Evolutionary conservation across 2,888 invertebrate genomes (phyloP), one percentile per base, ranked within the genome.

Genomic region (Drosophila mettleri): DNA sequence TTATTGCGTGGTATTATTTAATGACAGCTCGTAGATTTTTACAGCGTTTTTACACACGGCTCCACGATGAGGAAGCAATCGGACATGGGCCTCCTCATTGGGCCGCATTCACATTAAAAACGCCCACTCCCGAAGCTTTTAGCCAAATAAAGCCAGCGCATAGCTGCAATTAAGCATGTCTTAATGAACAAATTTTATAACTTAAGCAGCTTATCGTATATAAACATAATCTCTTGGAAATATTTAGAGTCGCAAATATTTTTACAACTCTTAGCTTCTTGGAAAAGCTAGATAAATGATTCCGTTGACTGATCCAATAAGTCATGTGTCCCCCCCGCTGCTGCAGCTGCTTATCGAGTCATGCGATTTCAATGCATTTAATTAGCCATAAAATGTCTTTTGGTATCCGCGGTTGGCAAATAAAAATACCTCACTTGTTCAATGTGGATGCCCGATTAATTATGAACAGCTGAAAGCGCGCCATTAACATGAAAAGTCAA

Each of bases 401-500:
- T 69, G 86, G 70, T 78, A 82, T 80, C 67, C 66, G 43, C 54
- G 33, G 57, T 58, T 64, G 77, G 69, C 82, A 63, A 83, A 83
- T 79, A 85, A 80, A 85, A 85, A 85, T 87, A 79, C 83, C 74
- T 78, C 71, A 80, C 83, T 85, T 86, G 78, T 85, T 76, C 68
- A 73, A 63, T 73, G 80, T 73, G 86, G 86, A 85, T 79, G 87
- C 77, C 80, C 85, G 85, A 85, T 85, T 85, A 85, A 85, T 85
- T 85, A 87, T 85, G 83, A 85, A 85, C 85, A 85, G 85, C 85
- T 85, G 85, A 87, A 87, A 85, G 85, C 84, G 83, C 87, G 87
- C 87, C 85, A 85, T 85, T 85, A 85, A 85, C 85, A 85, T 85
- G 86, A 87, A 85, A 87, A 85, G 87, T 85, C 85, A 85, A 83